Base-by-base conservation (phyloP, 2,113 vertebrate genomes). In the Prochilodus magdalenae region DNA sequence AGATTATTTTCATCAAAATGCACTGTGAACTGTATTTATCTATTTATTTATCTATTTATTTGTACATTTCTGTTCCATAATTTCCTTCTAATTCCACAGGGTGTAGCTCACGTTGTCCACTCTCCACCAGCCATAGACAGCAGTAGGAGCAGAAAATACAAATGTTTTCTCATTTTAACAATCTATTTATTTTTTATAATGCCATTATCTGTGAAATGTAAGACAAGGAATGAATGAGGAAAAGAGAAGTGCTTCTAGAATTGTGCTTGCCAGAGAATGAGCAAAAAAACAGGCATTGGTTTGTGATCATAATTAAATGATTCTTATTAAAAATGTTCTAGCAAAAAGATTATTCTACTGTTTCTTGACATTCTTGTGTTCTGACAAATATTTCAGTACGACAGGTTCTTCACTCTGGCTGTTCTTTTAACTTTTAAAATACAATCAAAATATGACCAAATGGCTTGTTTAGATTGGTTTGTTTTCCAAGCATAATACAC, bases 1-100 rank as follows among this genome's bases (percentile, higher is more conserved):
- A n/a, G 33, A 70, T 60, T 49, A 66, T 76, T 82, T 83, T 77
- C 75, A 78, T 87, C 70, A 73, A 73, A 79, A 33, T 81, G 74
- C 86, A 88, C 84, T 87, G 87, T 87, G 84, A 87, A 83, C 83
- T 84, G 59, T 77, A 86, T 66, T 33, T 57, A 75, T 80, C 18
- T 47, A 47, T 81, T 44, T 73, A 44, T 62, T 66, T 76, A 65
- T 82, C 57, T 72, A 49, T 73, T 18, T 47, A 49, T 18, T 51
- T 59, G 36, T 75, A 79, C 83, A 79, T 69, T 49, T 47, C 60
- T 49, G 55, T 80, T 78, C 1, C 53, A 26, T 75, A 47, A 44
- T 73, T 30, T 44, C 5, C 40, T 7, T 44, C 4, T 33, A 75
- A 29, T 8, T 84, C 63, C 55, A 40, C 55, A 75, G 51, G 55